Base-by-base conservation (phyloP, 30 jellyfish, hydroid and myxozoan species). In the Hydractinia symbiolongicarpus region DNA sequence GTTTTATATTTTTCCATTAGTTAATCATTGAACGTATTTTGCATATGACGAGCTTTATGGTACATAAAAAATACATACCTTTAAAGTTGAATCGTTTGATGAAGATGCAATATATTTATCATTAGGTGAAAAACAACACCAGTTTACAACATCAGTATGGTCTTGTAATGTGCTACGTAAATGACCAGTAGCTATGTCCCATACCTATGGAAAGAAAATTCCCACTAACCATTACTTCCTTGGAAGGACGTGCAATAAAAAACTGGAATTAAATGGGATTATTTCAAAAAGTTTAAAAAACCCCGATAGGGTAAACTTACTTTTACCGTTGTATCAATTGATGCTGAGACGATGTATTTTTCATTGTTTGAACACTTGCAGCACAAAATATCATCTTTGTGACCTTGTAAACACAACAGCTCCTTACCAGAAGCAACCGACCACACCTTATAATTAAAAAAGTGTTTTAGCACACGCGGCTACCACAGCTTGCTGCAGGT, bases 71-170 rank as follows among this genome's bases (percentile, higher is more conserved):
- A n/a, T 51, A 49, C 57, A 1, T 82, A 86, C 98, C 95, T 87
- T 86, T 9, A 87, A 53, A 4, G 96, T 77, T 4, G 51, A 70
- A 76, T 91, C 98, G 64, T 78, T 86, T 11, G 98, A 86, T 0
- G 88, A 88, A 5, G 98, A 86, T 15, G 95, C 98, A 54, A 91
- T 44, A 54, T 67, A 44, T 21, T 55, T 78, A 10, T 92, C 86
- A 60, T 86, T 89, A 9, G 92, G 95, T 44, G 98, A 91, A 73
- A 86, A 91, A 66, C 96, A 76, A 76, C 98, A 91, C 89, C 95
- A 81, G 68, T 85, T 90, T 30, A 90, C 95, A 52, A 88, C 76
- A 67, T 86, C 95, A 30, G 54, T 79, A 56, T 90, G 97, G n/a
- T 92, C 97, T 15, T 54, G 30, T 60, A 82, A 67, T 9, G 84